Conservation (phyloP, 2,113 vertebrate genomes). For the Lepus europaeus region DNA sequence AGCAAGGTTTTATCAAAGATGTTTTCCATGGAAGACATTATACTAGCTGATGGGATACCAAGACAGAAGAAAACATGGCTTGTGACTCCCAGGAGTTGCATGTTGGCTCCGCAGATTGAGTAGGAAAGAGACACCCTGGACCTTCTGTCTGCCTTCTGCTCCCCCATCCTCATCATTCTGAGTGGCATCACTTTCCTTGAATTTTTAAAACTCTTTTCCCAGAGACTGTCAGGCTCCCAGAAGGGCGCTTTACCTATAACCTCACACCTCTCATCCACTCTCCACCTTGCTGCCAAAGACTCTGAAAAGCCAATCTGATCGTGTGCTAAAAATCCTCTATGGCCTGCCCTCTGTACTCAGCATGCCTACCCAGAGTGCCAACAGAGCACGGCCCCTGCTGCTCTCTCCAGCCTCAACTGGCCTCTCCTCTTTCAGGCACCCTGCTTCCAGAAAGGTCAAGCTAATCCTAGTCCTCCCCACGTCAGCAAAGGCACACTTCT, state of each 20-base stretch:
- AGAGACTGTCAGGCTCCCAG: neutral
- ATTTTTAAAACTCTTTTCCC: neutral
- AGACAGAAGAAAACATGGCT: neutral
- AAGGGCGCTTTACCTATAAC: neutral
- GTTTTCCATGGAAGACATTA: neutral
- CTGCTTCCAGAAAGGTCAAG: neutral
- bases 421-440: neutral
- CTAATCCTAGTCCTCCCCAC: neutral
- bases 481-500: neutral
- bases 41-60: neutral
- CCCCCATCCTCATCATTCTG: neutral
- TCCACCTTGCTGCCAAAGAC: neutral
- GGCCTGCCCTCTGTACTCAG: neutral
- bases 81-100: neutral
- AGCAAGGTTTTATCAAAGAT: neutral
- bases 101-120: neutral
- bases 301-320: neutral
- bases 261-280: neutral
- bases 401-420: neutral
- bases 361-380: fast-evolving
- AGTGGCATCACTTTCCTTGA: neutral
- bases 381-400: neutral
- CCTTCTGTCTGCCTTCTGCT: neutral
- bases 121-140: neutral
- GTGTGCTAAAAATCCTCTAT: neutral